phyloP scores from a whole-genome alignment of 2,888 invertebrate species.

The Phortica okadai region DNA sequence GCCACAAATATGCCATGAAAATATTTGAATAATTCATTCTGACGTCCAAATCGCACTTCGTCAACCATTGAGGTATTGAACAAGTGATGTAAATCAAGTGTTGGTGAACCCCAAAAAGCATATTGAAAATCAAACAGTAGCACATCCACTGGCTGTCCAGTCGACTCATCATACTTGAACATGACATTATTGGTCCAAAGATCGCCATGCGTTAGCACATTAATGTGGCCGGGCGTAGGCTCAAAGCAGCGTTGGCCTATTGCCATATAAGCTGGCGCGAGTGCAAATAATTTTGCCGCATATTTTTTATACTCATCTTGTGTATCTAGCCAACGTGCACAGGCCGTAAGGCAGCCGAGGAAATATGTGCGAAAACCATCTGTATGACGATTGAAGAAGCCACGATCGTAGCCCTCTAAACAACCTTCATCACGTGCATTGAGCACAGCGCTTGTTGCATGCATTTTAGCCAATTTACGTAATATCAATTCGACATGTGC shows the following conservation, averaged over 20 bases:
- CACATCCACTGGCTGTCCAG: constrained; percentile 59
- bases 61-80: constrained; percentile 69
- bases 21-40: constrained; percentile 65
- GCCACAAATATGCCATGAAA: constrained; percentile 60
- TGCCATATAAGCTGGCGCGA: constrained; percentile 63
- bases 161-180: constrained; percentile 62
- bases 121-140: constrained; percentile 72
- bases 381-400: constrained; percentile 69
- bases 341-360: constrained; percentile 60
- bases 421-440: constrained; percentile 65
- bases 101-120: constrained; percentile 70
- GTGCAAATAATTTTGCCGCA: constrained; percentile 55
- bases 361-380: constrained; percentile 63
- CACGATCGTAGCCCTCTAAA: constrained; percentile 63
- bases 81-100: constrained; percentile 70
- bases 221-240: constrained; percentile 55
- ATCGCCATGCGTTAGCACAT: constrained; percentile 71
- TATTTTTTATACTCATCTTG: constrained; percentile 58
- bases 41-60: constrained; percentile 56
- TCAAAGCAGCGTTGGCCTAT: constrained; percentile 64
- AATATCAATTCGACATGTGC: constrained; percentile 74
- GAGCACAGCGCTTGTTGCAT: constrained; percentile 76
- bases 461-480: constrained; percentile 76
- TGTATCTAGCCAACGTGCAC: constrained; percentile 56
- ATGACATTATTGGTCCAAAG: constrained; percentile 73